Evolutionary conservation across 2,797 vertebrate genomes (phyloP).

Genomic region (Poecilia velifera): DNA sequence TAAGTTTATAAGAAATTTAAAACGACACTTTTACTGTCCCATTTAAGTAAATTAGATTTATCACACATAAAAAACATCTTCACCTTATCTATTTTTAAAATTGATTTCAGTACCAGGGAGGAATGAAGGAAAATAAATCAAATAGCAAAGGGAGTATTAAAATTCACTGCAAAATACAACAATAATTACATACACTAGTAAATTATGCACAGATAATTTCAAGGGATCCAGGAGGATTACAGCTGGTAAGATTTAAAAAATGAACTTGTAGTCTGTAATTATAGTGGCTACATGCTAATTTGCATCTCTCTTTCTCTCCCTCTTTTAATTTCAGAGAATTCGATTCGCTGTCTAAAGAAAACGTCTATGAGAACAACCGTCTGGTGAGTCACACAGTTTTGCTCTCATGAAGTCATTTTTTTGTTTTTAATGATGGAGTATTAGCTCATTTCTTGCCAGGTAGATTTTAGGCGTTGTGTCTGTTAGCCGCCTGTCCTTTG

Average conservation of each 20-base stretch:
- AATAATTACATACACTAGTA: not conserved
- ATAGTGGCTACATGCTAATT: not conserved
- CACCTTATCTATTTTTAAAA: not conserved
- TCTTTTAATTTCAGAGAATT: slow-evolving; percentile 86
- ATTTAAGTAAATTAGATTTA: not conserved
- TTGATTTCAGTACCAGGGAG: not conserved
- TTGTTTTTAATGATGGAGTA: not conserved
- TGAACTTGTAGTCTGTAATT: not conserved
- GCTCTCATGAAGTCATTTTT: slow-evolving; percentile 13
- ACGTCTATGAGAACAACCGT: slow-evolving; percentile 95
- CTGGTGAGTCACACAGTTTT: slow-evolving; percentile 85
- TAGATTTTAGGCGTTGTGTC: not conserved
- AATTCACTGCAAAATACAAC: not conserved
- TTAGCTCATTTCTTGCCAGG: not conserved
- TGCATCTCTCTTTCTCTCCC: not conserved
- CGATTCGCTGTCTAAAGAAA: slow-evolving; percentile 92
- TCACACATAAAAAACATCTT: not conserved
- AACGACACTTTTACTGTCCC: not conserved
- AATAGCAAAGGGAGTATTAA: not conserved
- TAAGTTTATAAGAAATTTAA: not conserved
- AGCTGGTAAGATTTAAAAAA: not conserved
- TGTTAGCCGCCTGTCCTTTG: not conserved
- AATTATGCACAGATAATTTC: not conserved
- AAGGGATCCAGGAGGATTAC: not conserved
- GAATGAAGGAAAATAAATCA: not conserved